Evolutionary conservation across 37 sponge, comb jelly and placozoan genomes (phyloP), one percentile per base, ranked within the genome.

Genomic region (Tethya wilhelma): DNA sequence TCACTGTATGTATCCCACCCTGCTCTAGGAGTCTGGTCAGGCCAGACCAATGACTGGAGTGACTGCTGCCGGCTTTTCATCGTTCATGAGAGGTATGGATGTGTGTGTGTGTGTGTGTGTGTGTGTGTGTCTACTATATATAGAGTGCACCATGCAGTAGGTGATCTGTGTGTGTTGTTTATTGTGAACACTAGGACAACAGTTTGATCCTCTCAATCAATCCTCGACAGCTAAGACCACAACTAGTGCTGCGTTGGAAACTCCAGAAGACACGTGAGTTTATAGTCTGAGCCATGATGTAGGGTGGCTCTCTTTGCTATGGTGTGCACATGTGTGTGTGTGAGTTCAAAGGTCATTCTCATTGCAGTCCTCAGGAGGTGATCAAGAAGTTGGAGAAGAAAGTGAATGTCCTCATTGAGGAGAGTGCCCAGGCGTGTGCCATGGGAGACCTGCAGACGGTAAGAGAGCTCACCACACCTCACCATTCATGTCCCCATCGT

Each of bases 41-140:
- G 86, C 94, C 39, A 74, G 99, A 36, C 99, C 99, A 7, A 93
- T 98, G 90, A 88, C 99, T 1, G 90, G 96, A 44, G 80, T 96
- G 55, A 84, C 79, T n/a, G 96, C 89, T 20, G 99, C 96, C 67
- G 96, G 96, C 33, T 98, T 89, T 69, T 69, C 80, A 45, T 79
- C 80, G 5, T 28, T 40, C 17, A 39, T 36, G 1, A 53, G 32
- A 73, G 56, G 56, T 53, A 29, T 7, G 33, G 6, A 33, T n/a
- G n/a, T n/a, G n/a, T n/a, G n/a, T n/a, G n/a, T n/a, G n/a, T n/a
- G n/a, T n/a, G n/a, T n/a, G n/a, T n/a, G n/a, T n/a, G n/a, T n/a
- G n/a, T 7, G 41, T n/a, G 23, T 25, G 28, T 62, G 25, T 25
- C 28, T 62, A 69, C 17, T 34, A 37, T 34, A 11, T n/a, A 37